A percentile compares a stretch with the other conserved stretches of the same genome.
Evolutionary conservation across 2,797 vertebrate genomes (phyloP).

Genomic region (Microtus californicus): DNA sequence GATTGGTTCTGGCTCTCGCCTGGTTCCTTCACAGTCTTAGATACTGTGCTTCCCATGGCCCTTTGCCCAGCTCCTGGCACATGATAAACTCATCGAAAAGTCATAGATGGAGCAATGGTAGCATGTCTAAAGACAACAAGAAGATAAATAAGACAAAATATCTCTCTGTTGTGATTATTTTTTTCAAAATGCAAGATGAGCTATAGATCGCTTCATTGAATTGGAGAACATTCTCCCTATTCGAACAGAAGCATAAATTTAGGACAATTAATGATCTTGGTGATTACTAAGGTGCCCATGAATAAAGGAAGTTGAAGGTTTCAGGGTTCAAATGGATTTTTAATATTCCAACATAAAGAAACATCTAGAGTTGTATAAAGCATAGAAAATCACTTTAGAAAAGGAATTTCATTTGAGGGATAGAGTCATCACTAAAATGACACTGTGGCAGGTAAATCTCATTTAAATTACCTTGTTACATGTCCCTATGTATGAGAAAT

Average conservation of each 20-base stretch:
- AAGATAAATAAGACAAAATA: background rate
- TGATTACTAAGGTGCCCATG: background rate
- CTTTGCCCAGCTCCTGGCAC: background rate
- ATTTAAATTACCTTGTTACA: constrained; percentile 63
- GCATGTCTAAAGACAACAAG: constrained; percentile 13
- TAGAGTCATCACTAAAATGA: constrained; percentile 32
- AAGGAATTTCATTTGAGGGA: background rate
- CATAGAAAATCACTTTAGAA: constrained; percentile 60
- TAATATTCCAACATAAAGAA: constrained; percentile 64
- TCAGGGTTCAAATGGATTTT: constrained; percentile 65
- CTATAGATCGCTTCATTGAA: background rate
- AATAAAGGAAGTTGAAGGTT: constrained; percentile 38
- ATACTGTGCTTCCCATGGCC: background rate
- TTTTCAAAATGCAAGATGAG: background rate
- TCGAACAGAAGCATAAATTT: constrained; percentile 4
- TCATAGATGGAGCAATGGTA: background rate
- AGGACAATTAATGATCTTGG: constrained; percentile 19
- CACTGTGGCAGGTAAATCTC: constrained; percentile 70
- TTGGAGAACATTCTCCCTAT: background rate
- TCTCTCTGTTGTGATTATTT: constrained; percentile 18
- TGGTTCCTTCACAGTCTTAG: background rate
- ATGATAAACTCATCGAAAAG: background rate
- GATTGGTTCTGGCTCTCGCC: background rate
- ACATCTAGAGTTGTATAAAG: constrained; percentile 47
- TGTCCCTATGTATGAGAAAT: background rate